A percentile compares a stretch with the other conserved stretches of the same genome.
phyloP scores from a whole-genome alignment of 2,888 invertebrate species.

The Drosophila phalerata region DNA sequence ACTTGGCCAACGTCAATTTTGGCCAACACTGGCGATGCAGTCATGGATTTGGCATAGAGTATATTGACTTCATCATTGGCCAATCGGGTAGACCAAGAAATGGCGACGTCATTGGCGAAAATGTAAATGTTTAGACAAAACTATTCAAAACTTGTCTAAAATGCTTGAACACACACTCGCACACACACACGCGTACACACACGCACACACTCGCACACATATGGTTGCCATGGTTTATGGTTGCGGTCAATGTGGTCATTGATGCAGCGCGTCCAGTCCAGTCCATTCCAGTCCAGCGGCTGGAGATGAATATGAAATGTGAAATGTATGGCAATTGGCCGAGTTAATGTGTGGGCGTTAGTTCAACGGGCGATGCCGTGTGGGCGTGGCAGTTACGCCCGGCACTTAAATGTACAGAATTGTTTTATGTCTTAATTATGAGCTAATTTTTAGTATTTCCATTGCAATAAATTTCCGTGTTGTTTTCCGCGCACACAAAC shows the following conservation, averaged over 20 bases:
- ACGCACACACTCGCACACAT: conserved; percentile 15
- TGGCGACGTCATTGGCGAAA: conserved; percentile 75
- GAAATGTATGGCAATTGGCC: conserved; percentile 19
- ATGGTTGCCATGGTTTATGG: conserved; percentile 19
- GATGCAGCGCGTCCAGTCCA: conserved; percentile 43
- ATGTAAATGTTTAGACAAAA: conserved; percentile 79
- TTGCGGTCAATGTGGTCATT: conserved; percentile 42
- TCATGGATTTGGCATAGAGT: conserved; percentile 35
- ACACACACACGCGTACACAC: conserved; percentile 10
- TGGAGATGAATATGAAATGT: conserved; percentile 46
- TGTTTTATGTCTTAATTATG: conserved; percentile 75
- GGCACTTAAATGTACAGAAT: conserved; percentile 72
- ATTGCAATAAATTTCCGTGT: conserved; percentile 49
- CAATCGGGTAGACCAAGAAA: conserved; percentile 44
- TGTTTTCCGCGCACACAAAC: conserved; percentile 19
- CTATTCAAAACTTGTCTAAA: conserved; percentile 59
- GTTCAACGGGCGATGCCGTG: conserved; percentile 13
- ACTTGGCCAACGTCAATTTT: conserved; percentile 4
- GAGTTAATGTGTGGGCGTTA: conserved; percentile 25
- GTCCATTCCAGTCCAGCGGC: conserved; percentile 24
- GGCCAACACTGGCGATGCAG: conserved; percentile 46
- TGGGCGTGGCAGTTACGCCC: conserved; percentile 45
- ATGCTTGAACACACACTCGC: conserved; percentile 25
- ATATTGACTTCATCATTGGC: conserved; percentile 54
- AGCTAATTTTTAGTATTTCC: conserved; percentile 60